A percentile compares a stretch with the other conserved stretches of the same genome.
phyloP scores from a whole-genome alignment of 2,888 invertebrate species.

The Cosmia trapezina region DNA sequence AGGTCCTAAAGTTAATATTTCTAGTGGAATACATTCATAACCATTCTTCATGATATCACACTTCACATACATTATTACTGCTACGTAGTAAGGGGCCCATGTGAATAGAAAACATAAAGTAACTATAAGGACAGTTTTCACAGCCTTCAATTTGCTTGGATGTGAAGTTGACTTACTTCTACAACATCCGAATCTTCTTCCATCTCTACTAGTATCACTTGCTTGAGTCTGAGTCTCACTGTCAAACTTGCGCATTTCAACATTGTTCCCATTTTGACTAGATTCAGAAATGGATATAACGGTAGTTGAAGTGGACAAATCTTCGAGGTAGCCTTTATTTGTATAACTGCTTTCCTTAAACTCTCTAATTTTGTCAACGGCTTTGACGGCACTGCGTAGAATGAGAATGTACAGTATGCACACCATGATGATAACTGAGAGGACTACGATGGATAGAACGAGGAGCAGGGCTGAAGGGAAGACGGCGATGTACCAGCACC shows the following conservation, averaged over 20 bases:
- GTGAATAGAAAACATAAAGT: constrained; percentile 90
- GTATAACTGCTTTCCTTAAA: constrained; percentile 73
- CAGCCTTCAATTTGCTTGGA: constrained; percentile 90
- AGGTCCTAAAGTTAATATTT: constrained; percentile 89
- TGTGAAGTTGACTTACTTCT: constrained; percentile 45
- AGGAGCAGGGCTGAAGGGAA: constrained; percentile 88
- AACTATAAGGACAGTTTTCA: constrained; percentile 90
- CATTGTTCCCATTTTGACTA: constrained; percentile 28
- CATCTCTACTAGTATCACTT: constrained; percentile 33
- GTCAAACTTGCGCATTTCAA: constrained; percentile 57
- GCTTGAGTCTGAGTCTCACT: constrained; percentile 44
- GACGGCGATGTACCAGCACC: constrained; percentile 91
- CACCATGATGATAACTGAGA: constrained; percentile 82
- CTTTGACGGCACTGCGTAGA: constrained; percentile 88
- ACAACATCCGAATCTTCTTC: constrained; percentile 44
- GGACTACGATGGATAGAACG: constrained; percentile 85
- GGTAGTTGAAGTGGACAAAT: constrained; percentile 68
- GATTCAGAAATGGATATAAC: constrained; percentile 67
- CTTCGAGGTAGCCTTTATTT: constrained; percentile 77
- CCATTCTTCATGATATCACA: constrained; percentile 83
- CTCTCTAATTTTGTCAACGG: constrained; percentile 86
- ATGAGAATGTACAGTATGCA: constrained; percentile 89
- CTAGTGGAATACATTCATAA: constrained; percentile 84
- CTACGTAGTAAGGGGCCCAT: constrained; percentile 91
- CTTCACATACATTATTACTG: constrained; percentile 87